Evolutionary conservation across 2,888 invertebrate species (phyloP).

Genomic region (Dicycla oo): DNA sequence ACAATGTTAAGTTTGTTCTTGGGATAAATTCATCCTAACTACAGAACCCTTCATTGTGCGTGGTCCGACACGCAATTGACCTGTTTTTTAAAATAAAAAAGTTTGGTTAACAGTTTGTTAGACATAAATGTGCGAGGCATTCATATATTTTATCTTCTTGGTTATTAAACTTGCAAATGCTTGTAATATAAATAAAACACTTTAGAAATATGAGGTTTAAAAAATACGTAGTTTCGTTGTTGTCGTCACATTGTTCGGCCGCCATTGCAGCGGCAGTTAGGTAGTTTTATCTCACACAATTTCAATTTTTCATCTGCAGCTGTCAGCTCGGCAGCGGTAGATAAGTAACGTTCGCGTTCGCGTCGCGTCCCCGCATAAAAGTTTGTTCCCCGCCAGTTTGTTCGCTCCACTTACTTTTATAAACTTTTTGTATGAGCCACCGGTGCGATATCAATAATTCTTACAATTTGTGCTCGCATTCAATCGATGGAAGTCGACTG

Average conservation of each 20-base stretch:
- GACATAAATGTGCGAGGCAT: constrained; percentile 10
- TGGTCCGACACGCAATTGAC: no score
- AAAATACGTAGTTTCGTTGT: constrained; percentile 68
- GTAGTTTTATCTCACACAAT: constrained; percentile 90
- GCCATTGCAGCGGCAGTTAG: constrained; percentile 84
- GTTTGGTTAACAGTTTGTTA: background rate
- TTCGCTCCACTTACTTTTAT: constrained; percentile 88
- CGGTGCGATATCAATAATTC: constrained; percentile 87
- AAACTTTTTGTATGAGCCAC: constrained; percentile 87
- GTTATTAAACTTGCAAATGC: constrained; percentile 37
- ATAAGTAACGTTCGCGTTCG: constrained; percentile 88
- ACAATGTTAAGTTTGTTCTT: no score
- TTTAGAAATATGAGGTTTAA: constrained; percentile 60
- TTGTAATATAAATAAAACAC: constrained; percentile 44
- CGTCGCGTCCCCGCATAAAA: constrained; percentile 85
- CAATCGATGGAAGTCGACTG: constrained; percentile 74
- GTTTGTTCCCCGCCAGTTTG: constrained; percentile 88
- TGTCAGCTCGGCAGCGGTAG: constrained; percentile 88
- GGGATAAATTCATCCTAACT: no score
- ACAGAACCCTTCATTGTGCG: no score
- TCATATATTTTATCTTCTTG: constrained; percentile 28
- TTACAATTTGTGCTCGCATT: constrained; percentile 81
- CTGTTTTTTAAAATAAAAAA: background rate
- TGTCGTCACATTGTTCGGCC: constrained; percentile 85
- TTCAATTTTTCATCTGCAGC: constrained; percentile 91